Conservation (phyloP, 2,888 invertebrate genomes). For the Acleris emargana region DNA sequence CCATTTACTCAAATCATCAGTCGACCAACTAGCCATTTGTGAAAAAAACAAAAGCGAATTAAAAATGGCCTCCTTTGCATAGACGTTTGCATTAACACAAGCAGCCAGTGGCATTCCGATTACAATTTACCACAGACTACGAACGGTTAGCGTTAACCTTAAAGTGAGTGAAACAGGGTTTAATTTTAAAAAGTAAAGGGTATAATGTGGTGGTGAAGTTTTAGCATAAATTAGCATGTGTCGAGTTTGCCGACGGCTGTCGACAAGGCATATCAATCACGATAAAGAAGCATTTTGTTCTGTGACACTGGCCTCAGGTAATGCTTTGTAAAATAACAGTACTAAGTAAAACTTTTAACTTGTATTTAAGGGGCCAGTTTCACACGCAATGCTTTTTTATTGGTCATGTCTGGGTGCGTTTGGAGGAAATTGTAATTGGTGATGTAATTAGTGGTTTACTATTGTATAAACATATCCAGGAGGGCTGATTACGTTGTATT, state of each 20-base stretch:
- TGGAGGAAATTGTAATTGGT: conserved; percentile 33
- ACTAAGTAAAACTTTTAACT: conserved; percentile 10
- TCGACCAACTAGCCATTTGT: conserved; percentile 11
- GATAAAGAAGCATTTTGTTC: conserved; percentile 46
- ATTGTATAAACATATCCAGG: conserved; percentile 29
- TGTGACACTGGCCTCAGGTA: conserved; percentile 40
- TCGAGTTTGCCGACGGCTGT: conserved; percentile 43
- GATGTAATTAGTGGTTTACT: conserved; percentile 32
- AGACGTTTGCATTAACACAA: conserved; percentile 45
- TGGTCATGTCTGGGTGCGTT: conserved; percentile 12
- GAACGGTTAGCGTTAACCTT: conserved; percentile 14
- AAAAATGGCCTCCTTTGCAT: conserved; percentile 46
- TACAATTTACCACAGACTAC: conserved; percentile 35
- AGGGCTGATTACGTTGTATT: conserved; percentile 24
- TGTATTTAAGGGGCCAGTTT: conserved; percentile 23
- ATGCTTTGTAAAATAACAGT: conserved; percentile 14
- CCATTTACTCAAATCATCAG: conserved; percentile 1
- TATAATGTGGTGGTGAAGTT: conserved; percentile 27
- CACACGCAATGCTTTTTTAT: conserved; percentile 19
- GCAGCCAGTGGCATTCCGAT: conserved; percentile 43
- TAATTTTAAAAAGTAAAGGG: conserved; percentile 15
- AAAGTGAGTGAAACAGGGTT: conserved; percentile 25
- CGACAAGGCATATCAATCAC: conserved; percentile 49
- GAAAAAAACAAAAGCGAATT: conserved; percentile 37
- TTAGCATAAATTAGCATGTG: conserved; percentile 53